Base-by-base conservation (phyloP, 1,140 invertebrate species). In the Tigriopus japonicus region DNA sequence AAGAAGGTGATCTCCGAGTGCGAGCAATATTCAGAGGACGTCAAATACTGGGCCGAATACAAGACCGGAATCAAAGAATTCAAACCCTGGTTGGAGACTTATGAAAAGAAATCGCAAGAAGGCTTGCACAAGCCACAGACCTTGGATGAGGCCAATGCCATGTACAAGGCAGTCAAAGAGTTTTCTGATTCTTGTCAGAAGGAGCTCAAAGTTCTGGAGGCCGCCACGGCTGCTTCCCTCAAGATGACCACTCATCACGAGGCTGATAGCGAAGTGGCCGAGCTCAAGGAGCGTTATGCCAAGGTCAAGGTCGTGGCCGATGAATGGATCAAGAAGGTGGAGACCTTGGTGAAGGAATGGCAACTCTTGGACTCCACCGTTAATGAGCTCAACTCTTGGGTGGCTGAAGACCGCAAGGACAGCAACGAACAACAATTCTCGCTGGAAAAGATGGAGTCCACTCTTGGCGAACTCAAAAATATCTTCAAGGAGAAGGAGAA, bases 1-100 rank as follows among this genome's bases (percentile, higher is more conserved):
- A 51, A 61, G 45, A 61, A 53, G 35, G 45, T 51, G 24, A 61
- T 56, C 15, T n/a, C 45, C 35, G 59, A 61, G 45, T 61, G 59
- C 23, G 51, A 61, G 19, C 45, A 54, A 17, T 61, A 24, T 52
- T 61, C 59, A 15, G 59, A 67, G 63, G 66, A 67, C 41, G 65
- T 66, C 56, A 67, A 65, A 60, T 65, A 65, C 61, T 67, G 63
- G 62, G 66, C 66, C 28, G 66, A 67, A 28, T 67, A 67, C 63
- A 63, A 64, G 51, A 55, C 65, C 45, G 66, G 66, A 23, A 64
- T 67, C 43, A 67, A 65, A 62, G 64, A 63, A 59, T 67, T 67
- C 62, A 64, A 62, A 56, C 66, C 66, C 13, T 67, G 66, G 66
- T 63, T 67, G 66, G 64, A 65, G 14, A 45, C 56, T n/a, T 62